A percentile compares a stretch with the other conserved stretches of the same genome.
Evolutionary conservation across 37 sponge, comb jelly and placozoan genomes (phyloP).

Genomic region (Ianthella basta): DNA sequence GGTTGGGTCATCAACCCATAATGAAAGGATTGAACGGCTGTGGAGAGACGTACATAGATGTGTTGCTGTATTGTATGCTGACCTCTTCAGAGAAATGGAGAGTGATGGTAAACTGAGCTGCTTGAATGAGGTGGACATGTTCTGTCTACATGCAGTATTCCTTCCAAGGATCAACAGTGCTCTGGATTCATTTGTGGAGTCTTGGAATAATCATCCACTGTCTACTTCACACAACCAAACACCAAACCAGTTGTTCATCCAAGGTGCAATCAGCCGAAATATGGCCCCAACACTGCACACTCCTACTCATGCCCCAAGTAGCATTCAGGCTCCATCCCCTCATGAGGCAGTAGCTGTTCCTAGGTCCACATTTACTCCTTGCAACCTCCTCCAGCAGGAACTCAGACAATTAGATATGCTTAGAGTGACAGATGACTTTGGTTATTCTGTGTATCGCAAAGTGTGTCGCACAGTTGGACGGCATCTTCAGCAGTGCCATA

Average conservation of each 20-base stretch:
- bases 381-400: background rate
- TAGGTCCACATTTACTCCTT: background rate
- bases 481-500: too few relatives aligned
- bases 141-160: constrained; percentile 42
- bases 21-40: constrained; percentile 53
- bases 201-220: constrained; percentile 53
- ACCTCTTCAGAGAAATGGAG: constrained; percentile 36
- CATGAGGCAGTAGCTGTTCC: constrained; percentile 8
- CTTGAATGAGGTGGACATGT: constrained; percentile 52
- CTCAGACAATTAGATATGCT: too few relatives aligned
- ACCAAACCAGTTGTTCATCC: too few relatives aligned
- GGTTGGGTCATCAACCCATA: constrained; percentile 44
- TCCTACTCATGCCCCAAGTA: too few relatives aligned
- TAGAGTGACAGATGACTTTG: too few relatives aligned
- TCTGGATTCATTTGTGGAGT: constrained; percentile 45
- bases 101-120: constrained; percentile 22
- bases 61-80: constrained; percentile 29
- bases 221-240: constrained; percentile 35
- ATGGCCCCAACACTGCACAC: too few relatives aligned
- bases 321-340: background rate
- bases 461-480: too few relatives aligned
- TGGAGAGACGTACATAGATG: constrained; percentile 55
- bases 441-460: too few relatives aligned
- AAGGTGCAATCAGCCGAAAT: too few relatives aligned
- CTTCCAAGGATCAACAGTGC: constrained; percentile 34